Evolutionary conservation across 1,140 invertebrate species (phyloP).

Genomic region (Mactra quadrangularis): DNA sequence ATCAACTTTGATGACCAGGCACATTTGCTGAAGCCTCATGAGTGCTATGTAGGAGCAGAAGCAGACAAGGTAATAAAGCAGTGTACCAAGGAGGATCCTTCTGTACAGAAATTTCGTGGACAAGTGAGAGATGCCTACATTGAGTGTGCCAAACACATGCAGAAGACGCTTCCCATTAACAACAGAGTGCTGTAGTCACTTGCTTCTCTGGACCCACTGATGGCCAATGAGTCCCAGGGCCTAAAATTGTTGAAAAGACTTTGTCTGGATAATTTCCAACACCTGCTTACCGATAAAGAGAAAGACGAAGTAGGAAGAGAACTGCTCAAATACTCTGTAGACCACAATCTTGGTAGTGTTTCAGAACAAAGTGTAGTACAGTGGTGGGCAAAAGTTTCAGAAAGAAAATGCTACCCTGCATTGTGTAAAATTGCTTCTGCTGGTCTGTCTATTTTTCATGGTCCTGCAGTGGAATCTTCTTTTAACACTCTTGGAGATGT

Average conservation of each 20-base stretch:
- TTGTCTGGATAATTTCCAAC: slow-evolving; percentile 2
- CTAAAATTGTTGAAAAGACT: slow-evolving; percentile 19
- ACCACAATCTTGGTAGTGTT: neutral
- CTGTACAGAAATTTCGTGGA: neutral
- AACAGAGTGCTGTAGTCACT: slow-evolving; percentile 34
- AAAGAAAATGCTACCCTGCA: slow-evolving; percentile 41
- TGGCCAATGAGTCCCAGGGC: slow-evolving; percentile 1
- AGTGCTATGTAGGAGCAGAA: neutral
- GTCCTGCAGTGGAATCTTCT: slow-evolving; percentile 61
- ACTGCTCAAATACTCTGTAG: slow-evolving; percentile 10
- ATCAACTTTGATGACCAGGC: slow-evolving; percentile 15
- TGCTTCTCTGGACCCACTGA: slow-evolving; percentile 2
- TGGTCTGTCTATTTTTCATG: slow-evolving; percentile 63
- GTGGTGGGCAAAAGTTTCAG: slow-evolving; percentile 50
- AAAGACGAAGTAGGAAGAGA: slow-evolving; percentile 20
- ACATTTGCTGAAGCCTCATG: neutral
- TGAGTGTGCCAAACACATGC: slow-evolving; percentile 32
- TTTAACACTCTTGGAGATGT: slow-evolving; percentile 61
- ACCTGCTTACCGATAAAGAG: slow-evolving; percentile 30
- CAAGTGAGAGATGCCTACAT: slow-evolving; percentile 13
- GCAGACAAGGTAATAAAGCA: slow-evolving; percentile 19
- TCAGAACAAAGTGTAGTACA: slow-evolving; percentile 8
- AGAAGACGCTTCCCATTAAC: slow-evolving; percentile 48
- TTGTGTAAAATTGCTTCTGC: slow-evolving; percentile 51
- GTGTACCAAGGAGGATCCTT: neutral